Evolutionary conservation across 2,888 invertebrate species (phyloP).

Genomic region (Pelosia muscerda): DNA sequence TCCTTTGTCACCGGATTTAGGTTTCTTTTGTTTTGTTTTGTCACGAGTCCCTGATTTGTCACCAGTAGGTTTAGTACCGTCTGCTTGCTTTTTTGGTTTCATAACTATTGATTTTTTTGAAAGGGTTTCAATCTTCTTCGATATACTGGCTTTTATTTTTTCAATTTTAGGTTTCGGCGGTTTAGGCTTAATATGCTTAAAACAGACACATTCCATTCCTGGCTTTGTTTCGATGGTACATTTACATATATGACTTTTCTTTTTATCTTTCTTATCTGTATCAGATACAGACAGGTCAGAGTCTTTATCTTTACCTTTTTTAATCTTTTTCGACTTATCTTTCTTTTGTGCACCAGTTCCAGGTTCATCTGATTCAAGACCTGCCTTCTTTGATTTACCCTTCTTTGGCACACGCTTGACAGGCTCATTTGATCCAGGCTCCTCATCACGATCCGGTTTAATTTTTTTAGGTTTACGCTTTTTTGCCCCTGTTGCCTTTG

Average conservation of each 20-base stretch:
- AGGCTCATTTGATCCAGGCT: not conserved
- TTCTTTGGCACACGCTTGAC: not conserved
- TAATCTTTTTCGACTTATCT: not conserved
- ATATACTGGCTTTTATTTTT: not conserved
- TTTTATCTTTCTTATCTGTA: not conserved
- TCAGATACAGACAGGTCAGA: not conserved
- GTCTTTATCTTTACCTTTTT: not conserved
- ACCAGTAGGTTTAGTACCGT: no score
- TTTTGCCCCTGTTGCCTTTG: no score
- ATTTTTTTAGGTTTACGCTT: no score
- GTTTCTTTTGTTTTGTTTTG: no score
- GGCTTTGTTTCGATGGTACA: not conserved
- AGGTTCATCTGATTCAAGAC: not conserved
- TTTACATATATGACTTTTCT: not conserved
- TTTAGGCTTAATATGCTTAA: not conserved
- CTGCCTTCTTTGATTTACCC: not conserved
- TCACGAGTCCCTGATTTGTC: no score
- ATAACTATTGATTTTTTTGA: no score
- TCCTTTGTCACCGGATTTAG: no score
- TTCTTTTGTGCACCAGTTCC: not conserved
- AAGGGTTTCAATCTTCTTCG: not conserved
- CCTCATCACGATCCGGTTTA: not conserved
- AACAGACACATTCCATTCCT: not conserved
- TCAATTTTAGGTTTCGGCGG: no score
- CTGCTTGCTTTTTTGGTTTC: no score